Evolutionary conservation across 2,113 vertebrate species (phyloP).

Genomic region (Syrmaticus mikado): DNA sequence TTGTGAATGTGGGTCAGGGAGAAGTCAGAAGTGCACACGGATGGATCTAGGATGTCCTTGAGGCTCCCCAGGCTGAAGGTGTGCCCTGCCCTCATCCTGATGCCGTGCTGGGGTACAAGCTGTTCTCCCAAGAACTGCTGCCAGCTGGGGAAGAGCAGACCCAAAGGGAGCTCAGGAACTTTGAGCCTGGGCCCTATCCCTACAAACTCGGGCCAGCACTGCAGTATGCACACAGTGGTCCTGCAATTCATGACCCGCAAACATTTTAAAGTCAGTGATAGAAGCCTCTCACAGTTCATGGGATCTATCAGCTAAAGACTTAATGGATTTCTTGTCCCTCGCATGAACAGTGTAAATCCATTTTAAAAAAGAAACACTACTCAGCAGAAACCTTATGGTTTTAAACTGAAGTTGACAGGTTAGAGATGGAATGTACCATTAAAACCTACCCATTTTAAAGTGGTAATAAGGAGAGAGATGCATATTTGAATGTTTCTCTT

Average conservation of each 20-base stretch:
- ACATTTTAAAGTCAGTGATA: background rate
- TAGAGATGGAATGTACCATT: slow-evolving; percentile 16
- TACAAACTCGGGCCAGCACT: background rate
- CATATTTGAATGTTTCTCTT: slow-evolving; percentile 58
- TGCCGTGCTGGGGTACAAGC: background rate
- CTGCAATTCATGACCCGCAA: background rate
- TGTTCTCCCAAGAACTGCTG: background rate
- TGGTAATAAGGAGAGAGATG: slow-evolving; percentile 8
- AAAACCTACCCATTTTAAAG: slow-evolving; percentile 30
- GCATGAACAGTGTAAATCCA: background rate
- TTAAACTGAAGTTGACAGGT: background rate
- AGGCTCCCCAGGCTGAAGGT: background rate
- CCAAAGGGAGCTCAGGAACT: background rate
- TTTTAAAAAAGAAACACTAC: background rate
- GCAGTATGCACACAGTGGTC: too few relatives aligned
- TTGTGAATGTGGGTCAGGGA: background rate
- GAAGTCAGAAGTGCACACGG: background rate
- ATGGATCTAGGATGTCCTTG: background rate
- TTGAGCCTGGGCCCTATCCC: too few relatives aligned
- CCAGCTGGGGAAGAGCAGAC: background rate
- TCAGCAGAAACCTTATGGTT: background rate
- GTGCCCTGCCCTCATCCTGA: background rate
- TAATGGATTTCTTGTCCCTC: background rate
- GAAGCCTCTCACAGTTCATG: background rate
- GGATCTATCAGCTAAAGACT: background rate